Evolutionary conservation across 2,113 vertebrate species (phyloP), one percentile per base, ranked within the genome.

Genomic region (Salvelinus fontinalis): DNA sequence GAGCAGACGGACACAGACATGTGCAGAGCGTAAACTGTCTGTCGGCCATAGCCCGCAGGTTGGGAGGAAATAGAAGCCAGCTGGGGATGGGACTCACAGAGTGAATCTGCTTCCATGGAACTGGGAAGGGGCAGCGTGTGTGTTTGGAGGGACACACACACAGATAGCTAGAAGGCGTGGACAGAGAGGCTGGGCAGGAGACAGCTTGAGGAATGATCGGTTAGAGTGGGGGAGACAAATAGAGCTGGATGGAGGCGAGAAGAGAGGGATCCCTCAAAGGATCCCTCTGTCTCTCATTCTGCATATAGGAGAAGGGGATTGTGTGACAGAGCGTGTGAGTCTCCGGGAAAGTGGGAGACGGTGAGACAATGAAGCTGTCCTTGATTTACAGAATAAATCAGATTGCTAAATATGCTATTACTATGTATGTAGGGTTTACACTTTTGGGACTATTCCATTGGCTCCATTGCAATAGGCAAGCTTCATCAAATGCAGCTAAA

Each of bases 11-110:
- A 76, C 27, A 74, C 85, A 81, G 70, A 69, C 86, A 89, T 87
- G 81, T 34, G 34, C 34, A 34, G 34, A 34, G 34, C 34, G 34
- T 34, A 34, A 34, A 34, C 34, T 34, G 34, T 34, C 34, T 34
- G 34, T 83, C 81, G 85, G 85, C 88, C 79, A 65, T 82, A 89
- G 86, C 87, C 85, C 82, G 82, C 83, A 82, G 82, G 84, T 89
- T 81, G 70, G 69, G 77, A 88, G 83, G 85, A 91, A 89, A 89
- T 90, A 79, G 76, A 80, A 91, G 77, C 82, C 88, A 87, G 87
- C 88, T 90, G 90, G 88, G 86, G 81, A 86, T 57, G 51, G 73
- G 84, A 73, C 83, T 83, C 18, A 78, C 73, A 75, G 79, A 73
- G 79, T 81, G 84, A 87, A 89, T 88, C 87, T 87, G 85, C 88